Base-by-base conservation (phyloP, 1,140 invertebrate species). In the Drosophila grimshawi region DNA sequence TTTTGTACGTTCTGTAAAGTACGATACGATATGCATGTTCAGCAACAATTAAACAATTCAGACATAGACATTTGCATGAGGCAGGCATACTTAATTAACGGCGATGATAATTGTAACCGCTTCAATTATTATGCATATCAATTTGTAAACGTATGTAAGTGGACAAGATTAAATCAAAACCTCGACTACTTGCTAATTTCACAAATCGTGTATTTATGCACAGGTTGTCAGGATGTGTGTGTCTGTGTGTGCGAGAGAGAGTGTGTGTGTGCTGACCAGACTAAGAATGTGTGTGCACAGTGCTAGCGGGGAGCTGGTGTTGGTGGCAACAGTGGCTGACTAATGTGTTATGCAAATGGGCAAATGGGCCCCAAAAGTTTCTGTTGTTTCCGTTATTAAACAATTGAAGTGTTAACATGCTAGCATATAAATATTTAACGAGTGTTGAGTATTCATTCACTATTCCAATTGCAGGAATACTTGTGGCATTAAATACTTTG, bases 1-100 rank as follows among this genome's bases (percentile, higher is more conserved):
- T 92, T 92, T 83, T 92, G 90, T 86, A 92, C 90, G 71, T 92
- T 92, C 90, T 92, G 90, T 61, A 92, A 92, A 86, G 67, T 86
- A 86, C 77, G 66, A 65, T 74, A 86, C 33, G 51, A 57, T 43
- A 66, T 85, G 77, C 81, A 78, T 85, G 81, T 80, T 70, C 37
- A 66, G 67, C 64, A 49, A 68, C 73, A 77, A 80, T 86, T 74
- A 56, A 77, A 82, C 64, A 62, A 67, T 62, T 74, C 45, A 69
- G 65, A 46, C 19, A 19, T 32, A 70, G 59, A 70, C 45, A 63
- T 75, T 19, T 63, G 67, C 67, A 64, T 70, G 72, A 30, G 37
- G 52, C 66, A 30, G 37, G 52, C 66, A 70, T 57, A 75, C 67
- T 70, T 75, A 70, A 75, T 64, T 74, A 56, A 49, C 60, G 59